Evolutionary conservation across 2,113 vertebrate genomes (phyloP).

Genomic region (Oryzias melastigma): DNA sequence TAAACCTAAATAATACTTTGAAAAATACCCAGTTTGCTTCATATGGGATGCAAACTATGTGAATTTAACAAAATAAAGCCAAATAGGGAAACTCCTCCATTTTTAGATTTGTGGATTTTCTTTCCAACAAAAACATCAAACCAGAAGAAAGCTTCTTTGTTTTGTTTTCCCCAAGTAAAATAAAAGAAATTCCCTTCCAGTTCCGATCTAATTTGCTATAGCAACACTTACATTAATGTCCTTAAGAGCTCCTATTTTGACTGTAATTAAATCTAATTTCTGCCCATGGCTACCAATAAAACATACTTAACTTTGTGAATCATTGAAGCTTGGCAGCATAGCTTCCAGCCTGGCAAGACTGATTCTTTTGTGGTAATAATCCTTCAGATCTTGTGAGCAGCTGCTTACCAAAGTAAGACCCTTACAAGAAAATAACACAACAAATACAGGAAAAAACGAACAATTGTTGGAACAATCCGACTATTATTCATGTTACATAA

Average conservation of each 20-base stretch:
- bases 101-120: too few relatives aligned
- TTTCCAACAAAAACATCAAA: background rate
- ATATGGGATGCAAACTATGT: too few relatives aligned
- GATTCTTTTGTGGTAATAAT: background rate
- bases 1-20: too few relatives aligned
- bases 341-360: background rate
- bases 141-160: background rate
- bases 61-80: background rate
- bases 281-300: background rate
- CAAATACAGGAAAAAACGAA: background rate
- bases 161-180: background rate
- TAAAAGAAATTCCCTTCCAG: background rate
- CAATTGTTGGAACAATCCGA: too few relatives aligned
- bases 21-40: too few relatives aligned
- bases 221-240: background rate
- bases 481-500: too few relatives aligned
- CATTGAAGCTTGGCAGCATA: background rate
- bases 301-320: background rate
- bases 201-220: background rate
- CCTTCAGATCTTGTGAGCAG: background rate
- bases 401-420: background rate
- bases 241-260: background rate
- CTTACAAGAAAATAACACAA: background rate
- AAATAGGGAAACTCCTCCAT: background rate
- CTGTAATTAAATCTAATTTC: background rate